Evolutionary conservation across 2,888 invertebrate species (phyloP).

Genomic region (Ophioninae sp.): DNA sequence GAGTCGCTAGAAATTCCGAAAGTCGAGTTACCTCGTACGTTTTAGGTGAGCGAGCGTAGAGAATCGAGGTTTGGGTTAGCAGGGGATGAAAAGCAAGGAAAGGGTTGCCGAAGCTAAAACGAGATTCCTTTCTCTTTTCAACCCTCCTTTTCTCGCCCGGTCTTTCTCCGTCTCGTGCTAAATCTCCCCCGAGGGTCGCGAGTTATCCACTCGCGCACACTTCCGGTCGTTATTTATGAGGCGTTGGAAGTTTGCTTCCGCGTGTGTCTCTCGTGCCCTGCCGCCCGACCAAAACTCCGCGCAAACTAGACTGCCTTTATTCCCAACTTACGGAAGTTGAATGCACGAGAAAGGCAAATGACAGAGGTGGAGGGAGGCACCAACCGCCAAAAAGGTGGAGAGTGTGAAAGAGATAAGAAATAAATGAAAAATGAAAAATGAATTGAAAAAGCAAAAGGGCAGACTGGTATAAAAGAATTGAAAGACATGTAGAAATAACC

Average conservation of each 20-base stretch:
- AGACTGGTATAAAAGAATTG: too few relatives aligned
- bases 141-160: slow-evolving; percentile 66
- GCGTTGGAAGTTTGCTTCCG: slow-evolving; percentile 72
- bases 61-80: slow-evolving; percentile 13
- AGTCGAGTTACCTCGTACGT: slow-evolving; percentile 57
- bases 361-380: slow-evolving; percentile 17
- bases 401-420: slow-evolving; percentile 6
- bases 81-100: slow-evolving; percentile 50
- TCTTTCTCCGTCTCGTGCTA: slow-evolving; percentile 28
- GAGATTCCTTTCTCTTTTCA: slow-evolving; percentile 66
- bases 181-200: slow-evolving; percentile 60
- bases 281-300: slow-evolving; percentile 68
- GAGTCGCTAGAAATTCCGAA: slow-evolving; percentile 52
- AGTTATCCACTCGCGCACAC: slow-evolving; percentile 76
- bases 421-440: background rate
- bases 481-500: too few relatives aligned
- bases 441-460: background rate
- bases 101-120: slow-evolving; percentile 66
- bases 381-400: background rate
- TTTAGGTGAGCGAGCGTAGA: slow-evolving; percentile 32
- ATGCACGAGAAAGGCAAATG: slow-evolving; percentile 23
- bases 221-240: slow-evolving; percentile 77
- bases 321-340: slow-evolving; percentile 49
- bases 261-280: slow-evolving; percentile 60
- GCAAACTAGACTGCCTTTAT: slow-evolving; percentile 74